A percentile compares a stretch with the other conserved stretches of the same genome.
phyloP scores from a whole-genome alignment of 2,113 vertebrate species.

The Rhodinocichla rosea region DNA sequence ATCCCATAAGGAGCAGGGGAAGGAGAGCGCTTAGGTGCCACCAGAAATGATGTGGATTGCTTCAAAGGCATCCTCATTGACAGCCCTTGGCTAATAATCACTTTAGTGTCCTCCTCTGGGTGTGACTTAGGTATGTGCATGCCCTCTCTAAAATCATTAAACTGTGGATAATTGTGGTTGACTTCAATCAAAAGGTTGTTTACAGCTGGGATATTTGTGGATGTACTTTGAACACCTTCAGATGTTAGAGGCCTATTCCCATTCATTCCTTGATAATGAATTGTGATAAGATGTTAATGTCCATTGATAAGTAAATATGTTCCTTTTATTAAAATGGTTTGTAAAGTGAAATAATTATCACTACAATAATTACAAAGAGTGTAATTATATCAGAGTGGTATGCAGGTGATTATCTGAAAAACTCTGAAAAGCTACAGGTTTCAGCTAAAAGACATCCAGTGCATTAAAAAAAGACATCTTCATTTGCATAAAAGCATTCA shows the following conservation, averaged over 20 bases:
- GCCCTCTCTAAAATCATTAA: neutral
- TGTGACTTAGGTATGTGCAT: too few species aligned
- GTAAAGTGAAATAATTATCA: neutral
- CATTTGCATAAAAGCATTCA: neutral
- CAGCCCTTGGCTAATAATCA: neutral
- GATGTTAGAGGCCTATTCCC: neutral
- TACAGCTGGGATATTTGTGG: neutral
- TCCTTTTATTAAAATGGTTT: neutral
- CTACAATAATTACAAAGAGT: neutral
- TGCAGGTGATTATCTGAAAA: neutral
- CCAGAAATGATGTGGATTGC: neutral
- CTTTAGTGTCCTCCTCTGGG: neutral
- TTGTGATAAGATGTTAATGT: neutral
- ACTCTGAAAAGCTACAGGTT: neutral
- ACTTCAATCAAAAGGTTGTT: neutral
- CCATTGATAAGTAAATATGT: neutral
- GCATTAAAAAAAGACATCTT: neutral
- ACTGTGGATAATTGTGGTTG: rapidly evolving
- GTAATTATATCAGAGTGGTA: neutral
- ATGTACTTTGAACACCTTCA: neutral
- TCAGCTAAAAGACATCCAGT: neutral
- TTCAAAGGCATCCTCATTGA: neutral
- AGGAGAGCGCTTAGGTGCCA: rapidly evolving
- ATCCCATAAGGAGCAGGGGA: neutral
- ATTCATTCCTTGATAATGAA: neutral